These are phyloP conservation scores for Nephrotoma appendiculata DNA, from an alignment of 2,888 invertebrate species.

Conservation along the genomic window DNA sequence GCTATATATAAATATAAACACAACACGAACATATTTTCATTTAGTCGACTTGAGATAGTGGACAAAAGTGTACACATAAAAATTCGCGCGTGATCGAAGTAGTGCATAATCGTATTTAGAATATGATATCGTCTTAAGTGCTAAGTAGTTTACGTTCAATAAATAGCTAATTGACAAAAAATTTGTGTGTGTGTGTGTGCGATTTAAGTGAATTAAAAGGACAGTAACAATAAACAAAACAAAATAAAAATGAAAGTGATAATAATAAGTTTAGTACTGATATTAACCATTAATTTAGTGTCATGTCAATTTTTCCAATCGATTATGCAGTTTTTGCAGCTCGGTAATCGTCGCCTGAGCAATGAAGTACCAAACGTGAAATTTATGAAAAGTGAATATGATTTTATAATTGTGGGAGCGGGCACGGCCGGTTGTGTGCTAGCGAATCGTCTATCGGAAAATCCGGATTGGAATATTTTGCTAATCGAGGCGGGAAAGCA, in stretches of 20 bases:
- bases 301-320: constrained; percentile 16
- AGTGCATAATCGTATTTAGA: not conserved
- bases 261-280: not conserved
- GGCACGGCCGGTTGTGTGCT: constrained; percentile 67
- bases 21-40: not conserved
- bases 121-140: not conserved
- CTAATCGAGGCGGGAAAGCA: constrained; percentile 58
- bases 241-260: not conserved
- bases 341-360: constrained; percentile 18
- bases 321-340: constrained; percentile 24
- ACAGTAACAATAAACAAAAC: not conserved
- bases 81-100: not conserved
- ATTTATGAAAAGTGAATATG: constrained; percentile 39
- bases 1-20: not conserved
- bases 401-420: constrained; percentile 65
- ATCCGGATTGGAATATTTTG: constrained; percentile 46
- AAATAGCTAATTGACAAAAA: not conserved
- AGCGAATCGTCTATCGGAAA: constrained; percentile 58
- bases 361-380: constrained; percentile 16
- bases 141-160: not conserved
- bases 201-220: not conserved
- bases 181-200: not conserved
- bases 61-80: not conserved
- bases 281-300: not conserved
- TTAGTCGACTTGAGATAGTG: not conserved